Evolutionary conservation across 2,797 vertebrate genomes (phyloP), one percentile per base, ranked within the genome.

Genomic region (Rallus crepitans): DNA sequence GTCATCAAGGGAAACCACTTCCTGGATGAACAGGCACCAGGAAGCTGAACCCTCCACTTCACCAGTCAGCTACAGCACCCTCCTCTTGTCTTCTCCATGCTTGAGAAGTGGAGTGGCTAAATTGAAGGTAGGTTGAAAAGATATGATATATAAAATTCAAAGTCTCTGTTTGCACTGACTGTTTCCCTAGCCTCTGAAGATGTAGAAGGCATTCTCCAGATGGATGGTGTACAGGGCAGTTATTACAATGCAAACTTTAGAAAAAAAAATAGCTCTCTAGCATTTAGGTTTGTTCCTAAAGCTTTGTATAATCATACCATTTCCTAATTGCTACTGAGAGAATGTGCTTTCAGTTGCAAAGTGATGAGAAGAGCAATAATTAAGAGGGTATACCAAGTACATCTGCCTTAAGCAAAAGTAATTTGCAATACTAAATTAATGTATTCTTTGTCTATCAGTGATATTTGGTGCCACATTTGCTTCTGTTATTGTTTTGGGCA

Each of bases 361-460:
- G 65, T 93, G 91, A 95, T 94, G 94, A 96, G 92, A 91, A 92
- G 65, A 96, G 61, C 85, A 97, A 90, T 96, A 97, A 96, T 97
- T 96, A 96, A 88, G 91, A 95, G 92, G n/a, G 63, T 93, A 93
- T 93, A 94, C 55, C 79, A 94, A 96, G 47, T 91, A 96, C n/a
- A 93, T 75, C 82, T 93, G 96, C 95, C 96, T 96, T 91, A 92
- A 97, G 95, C 91, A 88, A 96, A 95, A 95, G 82, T 85, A 93
- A 96, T 96, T 96, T 93, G 82, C 89, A 95, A 86, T 72, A 88
- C 87, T 89, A 87, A 96, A 94, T 96, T 96, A 95, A 97, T 94
- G 84, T 53, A 72, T 90, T 95, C 92, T 94, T 93, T 88, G 68
- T 91, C 92, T 94, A 60, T 93, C 88, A 80, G 69, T 91, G 87